A percentile compares a stretch with the other conserved stretches of the same genome.
phyloP scores from a whole-genome alignment of 1,140 invertebrate genomes.

The Drosophila grimshawi region DNA sequence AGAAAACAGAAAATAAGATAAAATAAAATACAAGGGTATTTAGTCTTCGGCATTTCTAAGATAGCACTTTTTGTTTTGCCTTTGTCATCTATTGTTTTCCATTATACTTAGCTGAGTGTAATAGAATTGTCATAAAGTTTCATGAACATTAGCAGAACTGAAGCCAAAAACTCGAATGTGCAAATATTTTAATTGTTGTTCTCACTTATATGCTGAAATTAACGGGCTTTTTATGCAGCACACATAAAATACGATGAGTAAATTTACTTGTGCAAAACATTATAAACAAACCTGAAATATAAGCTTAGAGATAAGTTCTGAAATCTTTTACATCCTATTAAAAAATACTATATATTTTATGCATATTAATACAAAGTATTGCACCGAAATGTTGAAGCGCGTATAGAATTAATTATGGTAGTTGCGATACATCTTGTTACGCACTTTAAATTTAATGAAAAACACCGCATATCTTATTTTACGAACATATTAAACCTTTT shows the following conservation, averaged over 20 bases:
- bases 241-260: not conserved
- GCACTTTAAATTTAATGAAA: not conserved
- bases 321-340: not conserved
- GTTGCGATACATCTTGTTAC: not conserved
- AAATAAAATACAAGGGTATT: no score
- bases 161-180: slow-evolving; percentile 15
- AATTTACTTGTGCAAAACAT: not conserved
- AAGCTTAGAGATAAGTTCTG: not conserved
- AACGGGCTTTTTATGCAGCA: slow-evolving; percentile 24
- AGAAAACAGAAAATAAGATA: no score
- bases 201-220: slow-evolving; percentile 37
- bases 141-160: not conserved
- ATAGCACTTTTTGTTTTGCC: not conserved
- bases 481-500: not conserved
- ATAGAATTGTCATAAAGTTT: slow-evolving; percentile 3
- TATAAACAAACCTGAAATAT: slow-evolving; percentile 15
- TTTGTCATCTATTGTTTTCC: not conserved
- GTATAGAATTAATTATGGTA: no score
- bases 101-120: not conserved
- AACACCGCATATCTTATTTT: not conserved
- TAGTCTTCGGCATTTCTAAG: not conserved
- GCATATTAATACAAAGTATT: not conserved
- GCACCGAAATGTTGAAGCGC: no score
- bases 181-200: slow-evolving; percentile 36
- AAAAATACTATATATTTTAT: not conserved